Evolutionary conservation across 2,888 invertebrate species (phyloP), one percentile per base, ranked within the genome.

Genomic region (Ferrisia virgata): DNA sequence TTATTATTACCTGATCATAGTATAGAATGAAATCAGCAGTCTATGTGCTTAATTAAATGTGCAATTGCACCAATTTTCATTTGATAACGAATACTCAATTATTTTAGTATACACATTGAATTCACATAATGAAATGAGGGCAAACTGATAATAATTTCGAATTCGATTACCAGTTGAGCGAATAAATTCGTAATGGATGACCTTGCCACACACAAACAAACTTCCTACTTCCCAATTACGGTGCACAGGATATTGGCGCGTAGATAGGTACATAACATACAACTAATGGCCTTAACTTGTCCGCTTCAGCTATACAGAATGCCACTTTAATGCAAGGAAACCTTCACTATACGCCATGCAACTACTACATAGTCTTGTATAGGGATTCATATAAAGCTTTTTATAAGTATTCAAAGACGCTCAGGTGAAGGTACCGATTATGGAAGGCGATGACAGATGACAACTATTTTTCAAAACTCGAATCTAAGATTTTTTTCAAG

Each of bases 201-300:
- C 72, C 72, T 72, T 72, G 72, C n/a, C 36, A 13, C 15, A 15
- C 33, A 33, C 25, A 64, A 64, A 28, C 15, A 15, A 11, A 72
- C 33, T 72, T 72, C 72, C 72, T 72, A 72, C 72, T 72, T 72
- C 72, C 72, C 72, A 72, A 72, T 72, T 72, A 72, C 33, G 31
- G 31, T 33, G 25, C 25, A 72, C 72, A 72, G 72, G 72, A 72
- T 72, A 72, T 72, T 72, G 72, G 72, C 33, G 72, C n/a, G 4
- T 47, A 43, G 43, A 43, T 13, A 18, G 47, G 18, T 18, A 40
- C 40, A n/a, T 18, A 18, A 3, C 8, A 15, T 72, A 25, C 69
- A 69, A 31, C 33, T 18, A 72, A 72, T 72, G 72, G 13, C 72
- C 72, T 72, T 33, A n/a, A 72, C 72, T 31, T 72, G 72, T 72